Evolutionary conservation across 1,140 invertebrate genomes (phyloP).

Genomic region (Dendroctonus ponderosae): DNA sequence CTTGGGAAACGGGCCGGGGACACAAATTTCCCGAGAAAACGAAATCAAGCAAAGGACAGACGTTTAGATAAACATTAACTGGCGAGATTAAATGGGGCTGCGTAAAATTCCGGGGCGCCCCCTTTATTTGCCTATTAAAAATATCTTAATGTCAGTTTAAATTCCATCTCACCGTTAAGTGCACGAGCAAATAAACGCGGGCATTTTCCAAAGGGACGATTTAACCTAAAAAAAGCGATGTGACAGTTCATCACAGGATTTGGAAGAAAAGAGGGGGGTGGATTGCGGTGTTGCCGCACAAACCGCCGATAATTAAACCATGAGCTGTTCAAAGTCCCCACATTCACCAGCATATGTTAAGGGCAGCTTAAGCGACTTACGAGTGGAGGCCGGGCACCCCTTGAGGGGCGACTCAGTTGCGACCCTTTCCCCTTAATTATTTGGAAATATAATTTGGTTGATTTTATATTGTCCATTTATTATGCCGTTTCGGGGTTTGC

Average conservation of each 20-base stretch:
- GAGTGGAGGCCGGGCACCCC: slow-evolving; percentile 1
- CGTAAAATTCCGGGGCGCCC: slow-evolving; percentile 38
- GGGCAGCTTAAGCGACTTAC: slow-evolving; percentile 22
- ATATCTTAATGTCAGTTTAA: slow-evolving; percentile 51
- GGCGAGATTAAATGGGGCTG: slow-evolving; percentile 42
- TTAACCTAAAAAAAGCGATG: too few relatives aligned
- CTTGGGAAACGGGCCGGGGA: too few relatives aligned
- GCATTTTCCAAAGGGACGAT: too few relatives aligned
- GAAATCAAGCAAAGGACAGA: slow-evolving; percentile 25
- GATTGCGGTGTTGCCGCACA: too few relatives aligned
- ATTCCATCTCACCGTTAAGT: slow-evolving; percentile 50
- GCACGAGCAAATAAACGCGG: slow-evolving; percentile 44
- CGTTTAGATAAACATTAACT: slow-evolving; percentile 44
- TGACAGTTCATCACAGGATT: too few relatives aligned
- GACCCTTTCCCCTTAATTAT: slow-evolving; percentile 30
- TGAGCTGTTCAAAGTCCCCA: background rate
- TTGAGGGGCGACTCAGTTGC: background rate
- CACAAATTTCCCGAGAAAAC: slow-evolving; percentile 5
- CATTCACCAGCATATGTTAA: slow-evolving; percentile 13
- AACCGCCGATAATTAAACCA: background rate
- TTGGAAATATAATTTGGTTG: slow-evolving; percentile 33
- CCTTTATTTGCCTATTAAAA: slow-evolving; percentile 49
- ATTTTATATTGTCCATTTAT: slow-evolving; percentile 34
- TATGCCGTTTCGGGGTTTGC: slow-evolving; percentile 29
- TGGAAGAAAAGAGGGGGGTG: too few relatives aligned